Evolutionary conservation across 2,113 vertebrate species (phyloP).

Genomic region (Hylia prasina): DNA sequence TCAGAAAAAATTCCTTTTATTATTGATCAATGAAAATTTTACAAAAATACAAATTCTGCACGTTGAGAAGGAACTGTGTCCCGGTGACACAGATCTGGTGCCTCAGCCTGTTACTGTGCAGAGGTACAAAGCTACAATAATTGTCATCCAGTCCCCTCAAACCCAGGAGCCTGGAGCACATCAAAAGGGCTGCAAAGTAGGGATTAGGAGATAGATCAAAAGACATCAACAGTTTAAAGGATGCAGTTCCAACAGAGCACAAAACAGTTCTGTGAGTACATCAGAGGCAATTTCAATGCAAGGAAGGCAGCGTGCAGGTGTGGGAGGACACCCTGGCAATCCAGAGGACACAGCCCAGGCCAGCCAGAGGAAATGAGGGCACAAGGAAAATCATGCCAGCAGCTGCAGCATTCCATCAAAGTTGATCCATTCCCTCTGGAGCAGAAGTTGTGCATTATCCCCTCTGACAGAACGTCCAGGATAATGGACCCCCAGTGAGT

Average conservation of each 20-base stretch:
- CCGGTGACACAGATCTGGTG: background rate
- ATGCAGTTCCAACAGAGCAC: background rate
- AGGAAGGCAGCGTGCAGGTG: fast-evolving
- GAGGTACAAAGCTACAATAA: background rate
- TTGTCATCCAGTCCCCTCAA: background rate
- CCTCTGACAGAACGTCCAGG: background rate
- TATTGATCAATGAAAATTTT: background rate
- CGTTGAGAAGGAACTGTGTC: background rate
- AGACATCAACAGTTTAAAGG: background rate
- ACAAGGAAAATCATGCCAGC: background rate
- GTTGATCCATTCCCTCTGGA: background rate
- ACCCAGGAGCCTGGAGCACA: background rate
- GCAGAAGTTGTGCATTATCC: background rate
- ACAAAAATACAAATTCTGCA: background rate
- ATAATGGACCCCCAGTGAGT: background rate
- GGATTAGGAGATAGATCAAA: background rate
- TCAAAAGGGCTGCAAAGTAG: background rate
- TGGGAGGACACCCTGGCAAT: background rate
- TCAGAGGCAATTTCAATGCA: background rate
- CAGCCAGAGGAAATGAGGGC: background rate
- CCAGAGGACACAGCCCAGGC: background rate
- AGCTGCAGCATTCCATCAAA: background rate
- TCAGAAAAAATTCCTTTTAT: background rate
- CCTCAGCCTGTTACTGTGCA: background rate
- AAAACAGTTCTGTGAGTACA: background rate